Percentiles rank a stretch among this genome's conserved stretches.
Conservation (phyloP, 2,797 vertebrate genomes). For the Galago senegalensis region DNA sequence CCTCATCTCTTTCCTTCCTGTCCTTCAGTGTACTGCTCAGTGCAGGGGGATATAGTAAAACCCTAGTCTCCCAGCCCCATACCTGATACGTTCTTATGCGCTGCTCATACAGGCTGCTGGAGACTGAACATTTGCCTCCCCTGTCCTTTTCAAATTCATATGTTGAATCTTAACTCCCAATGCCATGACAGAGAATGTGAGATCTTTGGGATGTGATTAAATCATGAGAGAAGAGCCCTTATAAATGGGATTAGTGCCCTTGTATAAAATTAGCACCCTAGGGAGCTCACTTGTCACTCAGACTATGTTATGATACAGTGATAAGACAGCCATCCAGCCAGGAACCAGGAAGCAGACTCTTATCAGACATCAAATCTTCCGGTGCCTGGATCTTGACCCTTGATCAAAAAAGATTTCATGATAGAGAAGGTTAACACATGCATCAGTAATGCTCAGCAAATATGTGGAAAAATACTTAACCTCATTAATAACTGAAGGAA, state of each 20-base stretch:
- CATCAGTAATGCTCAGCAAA: no score
- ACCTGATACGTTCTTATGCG: fast-evolving
- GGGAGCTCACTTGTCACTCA: background rate
- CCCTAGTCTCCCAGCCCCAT: background rate
- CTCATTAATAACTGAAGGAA: no score
- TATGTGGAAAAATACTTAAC: no score
- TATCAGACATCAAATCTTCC: background rate
- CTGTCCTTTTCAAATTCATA: background rate
- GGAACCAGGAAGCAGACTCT: background rate
- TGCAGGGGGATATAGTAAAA: background rate
- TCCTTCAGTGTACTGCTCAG: background rate
- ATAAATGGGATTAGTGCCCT: background rate
- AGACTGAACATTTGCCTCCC: no score
- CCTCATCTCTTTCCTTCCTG: background rate
- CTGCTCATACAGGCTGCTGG: background rate
- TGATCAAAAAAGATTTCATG: no score
- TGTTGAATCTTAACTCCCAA: background rate
- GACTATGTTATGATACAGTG: no score
- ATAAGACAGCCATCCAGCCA: background rate
- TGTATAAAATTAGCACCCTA: background rate
- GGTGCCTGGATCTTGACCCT: background rate
- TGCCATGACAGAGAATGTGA: background rate
- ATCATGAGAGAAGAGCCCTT: background rate
- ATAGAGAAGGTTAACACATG: no score
- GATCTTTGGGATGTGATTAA: background rate